Percentiles rank a stretch among this genome's conserved stretches.
Evolutionary conservation across 2,888 invertebrate genomes (phyloP).

Genomic region (Spodoptera picta): DNA sequence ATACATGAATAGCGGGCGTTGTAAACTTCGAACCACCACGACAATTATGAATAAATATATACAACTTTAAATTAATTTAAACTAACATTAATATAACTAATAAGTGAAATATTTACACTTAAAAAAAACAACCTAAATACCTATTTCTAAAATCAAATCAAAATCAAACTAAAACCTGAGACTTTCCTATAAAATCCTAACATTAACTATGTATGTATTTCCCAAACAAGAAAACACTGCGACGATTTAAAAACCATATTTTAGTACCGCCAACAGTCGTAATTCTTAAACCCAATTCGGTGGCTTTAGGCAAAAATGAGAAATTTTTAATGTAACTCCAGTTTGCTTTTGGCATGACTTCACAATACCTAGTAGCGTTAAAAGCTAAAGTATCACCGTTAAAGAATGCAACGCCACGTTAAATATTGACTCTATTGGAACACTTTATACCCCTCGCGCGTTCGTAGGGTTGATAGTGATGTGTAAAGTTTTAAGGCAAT

Average conservation of each 20-base stretch:
- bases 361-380: not conserved
- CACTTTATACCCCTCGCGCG: conserved; percentile 11
- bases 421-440: conserved; percentile 15
- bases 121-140: too few species aligned
- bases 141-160: too few species aligned
- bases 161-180: not conserved
- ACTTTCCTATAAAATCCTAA: conserved; percentile 3
- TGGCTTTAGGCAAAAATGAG: conserved; percentile 1
- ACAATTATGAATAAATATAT: too few species aligned
- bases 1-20: too few species aligned
- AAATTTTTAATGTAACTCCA: conserved; percentile 39
- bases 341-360: conserved; percentile 7
- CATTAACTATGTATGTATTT: not conserved
- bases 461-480: conserved; percentile 7
- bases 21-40: too few species aligned
- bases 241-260: conserved; percentile 1
- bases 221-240: conserved; percentile 3
- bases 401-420: conserved; percentile 19
- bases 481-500: not conserved
- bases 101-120: too few species aligned
- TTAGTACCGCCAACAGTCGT: conserved; percentile 17
- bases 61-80: too few species aligned
- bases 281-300: conserved; percentile 41
- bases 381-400: conserved; percentile 10
- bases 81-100: too few species aligned